Evolutionary conservation across 2,113 vertebrate genomes (phyloP).

Genomic region (Hyla sarda): DNA sequence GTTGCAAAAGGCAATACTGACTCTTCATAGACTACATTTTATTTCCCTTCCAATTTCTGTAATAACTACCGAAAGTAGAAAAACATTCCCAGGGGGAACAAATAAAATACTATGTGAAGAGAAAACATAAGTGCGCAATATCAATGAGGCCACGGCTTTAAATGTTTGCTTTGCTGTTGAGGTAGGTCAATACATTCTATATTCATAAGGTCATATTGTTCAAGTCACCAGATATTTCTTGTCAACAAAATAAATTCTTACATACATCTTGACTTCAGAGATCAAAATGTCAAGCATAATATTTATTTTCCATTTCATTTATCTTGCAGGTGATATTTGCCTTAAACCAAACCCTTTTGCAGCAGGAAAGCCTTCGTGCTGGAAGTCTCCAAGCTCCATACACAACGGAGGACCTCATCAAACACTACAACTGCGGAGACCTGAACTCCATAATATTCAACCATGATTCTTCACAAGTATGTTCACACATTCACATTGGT

Average conservation of each 20-base stretch:
- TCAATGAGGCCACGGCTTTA: not conserved
- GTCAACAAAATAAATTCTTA: not conserved
- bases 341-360: constrained; percentile 87
- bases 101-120: not conserved
- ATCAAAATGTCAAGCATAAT: not conserved
- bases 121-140: not conserved
- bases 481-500: constrained; percentile 5
- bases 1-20: too few species aligned
- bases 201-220: not conserved
- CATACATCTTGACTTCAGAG: not conserved
- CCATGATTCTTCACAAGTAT: constrained; percentile 85
- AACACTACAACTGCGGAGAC: constrained; percentile 89
- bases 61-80: too few species aligned
- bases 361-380: constrained; percentile 84
- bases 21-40: too few species aligned
- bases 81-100: too few species aligned
- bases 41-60: too few species aligned
- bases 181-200: not conserved
- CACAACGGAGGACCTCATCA: constrained; percentile 86
- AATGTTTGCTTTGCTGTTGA: not conserved
- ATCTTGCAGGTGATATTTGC: constrained; percentile 81
- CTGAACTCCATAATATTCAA: constrained; percentile 89
- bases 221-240: not conserved
- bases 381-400: constrained; percentile 83
- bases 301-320: not conserved